phyloP scores from a whole-genome alignment of 2,797 vertebrate genomes.

The Dryobates pubescens region DNA sequence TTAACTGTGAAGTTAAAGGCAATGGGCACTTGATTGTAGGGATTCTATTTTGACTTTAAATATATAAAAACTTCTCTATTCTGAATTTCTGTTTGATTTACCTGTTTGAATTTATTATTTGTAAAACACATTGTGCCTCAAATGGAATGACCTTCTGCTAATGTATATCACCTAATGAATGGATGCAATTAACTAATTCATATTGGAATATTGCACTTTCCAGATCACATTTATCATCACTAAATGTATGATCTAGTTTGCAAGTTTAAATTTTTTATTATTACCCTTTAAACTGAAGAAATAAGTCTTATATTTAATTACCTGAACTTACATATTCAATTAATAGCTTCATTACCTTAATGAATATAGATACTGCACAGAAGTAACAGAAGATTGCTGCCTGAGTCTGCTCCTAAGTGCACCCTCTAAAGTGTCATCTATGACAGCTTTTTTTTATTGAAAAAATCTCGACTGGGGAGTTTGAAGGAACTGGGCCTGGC shows the following conservation, averaged over 20 bases:
- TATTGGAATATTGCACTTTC: slow-evolving; percentile 75
- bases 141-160: slow-evolving; percentile 81
- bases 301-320: slow-evolving; percentile 81
- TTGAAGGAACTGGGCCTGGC: not conserved
- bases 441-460: not conserved
- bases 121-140: slow-evolving; percentile 73
- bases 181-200: slow-evolving; percentile 79
- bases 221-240: slow-evolving; percentile 78
- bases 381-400: slow-evolving; percentile 43
- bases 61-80: not conserved
- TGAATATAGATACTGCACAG: slow-evolving; percentile 58
- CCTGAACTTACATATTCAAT: slow-evolving; percentile 82
- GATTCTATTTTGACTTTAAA: not conserved
- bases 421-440: not conserved
- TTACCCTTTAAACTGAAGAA: slow-evolving; percentile 83
- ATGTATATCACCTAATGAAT: slow-evolving; percentile 80
- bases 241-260: slow-evolving; percentile 74
- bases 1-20: not conserved
- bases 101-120: slow-evolving; percentile 77
- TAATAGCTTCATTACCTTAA: slow-evolving; percentile 82
- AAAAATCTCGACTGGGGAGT: not conserved
- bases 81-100: slow-evolving; percentile 48
- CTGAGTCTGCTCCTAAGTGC: not conserved
- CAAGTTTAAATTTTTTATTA: slow-evolving; percentile 84
- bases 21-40: not conserved